A percentile compares a stretch with the other conserved stretches of the same genome.
phyloP scores from a whole-genome alignment of 2,888 invertebrate genomes.

The Athalia cordata region DNA sequence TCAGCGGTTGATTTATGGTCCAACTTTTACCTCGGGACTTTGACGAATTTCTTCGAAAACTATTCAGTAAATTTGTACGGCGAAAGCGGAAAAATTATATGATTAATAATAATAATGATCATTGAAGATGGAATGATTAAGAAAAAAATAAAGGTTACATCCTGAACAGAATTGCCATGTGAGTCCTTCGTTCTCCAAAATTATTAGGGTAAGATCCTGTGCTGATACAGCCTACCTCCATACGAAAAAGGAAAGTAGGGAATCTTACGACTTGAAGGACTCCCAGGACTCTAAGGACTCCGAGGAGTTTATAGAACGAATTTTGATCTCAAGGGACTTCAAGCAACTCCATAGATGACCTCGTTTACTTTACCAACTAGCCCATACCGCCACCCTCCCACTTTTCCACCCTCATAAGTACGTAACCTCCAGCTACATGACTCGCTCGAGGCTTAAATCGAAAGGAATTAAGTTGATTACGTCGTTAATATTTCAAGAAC shows the following conservation, averaged over 20 bases:
- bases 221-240: no score
- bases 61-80: not conserved
- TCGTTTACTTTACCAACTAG: constrained; percentile 23
- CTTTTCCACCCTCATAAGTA: no score
- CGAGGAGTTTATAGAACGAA: not conserved
- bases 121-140: not conserved
- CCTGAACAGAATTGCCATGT: no score
- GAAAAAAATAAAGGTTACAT: no score
- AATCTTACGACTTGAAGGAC: constrained; percentile 16
- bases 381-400: no score
- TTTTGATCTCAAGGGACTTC: constrained; percentile 1
- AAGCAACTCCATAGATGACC: constrained; percentile 21
- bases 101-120: not conserved
- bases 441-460: not conserved
- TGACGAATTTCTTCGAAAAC: constrained; percentile 32
- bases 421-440: not conserved
- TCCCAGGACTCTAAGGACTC: not conserved
- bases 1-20: constrained; percentile 32
- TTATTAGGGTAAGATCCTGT: no score
- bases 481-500: not conserved
- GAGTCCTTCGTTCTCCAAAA: no score
- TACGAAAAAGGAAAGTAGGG: not conserved
- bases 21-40: constrained; percentile 28
- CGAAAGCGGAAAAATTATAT: no score
- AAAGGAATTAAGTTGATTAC: not conserved